Percentiles rank a stretch among this genome's conserved stretches.
phyloP scores from a whole-genome alignment of 1,140 invertebrate genomes.

The Caenorhabditis briggsae region DNA sequence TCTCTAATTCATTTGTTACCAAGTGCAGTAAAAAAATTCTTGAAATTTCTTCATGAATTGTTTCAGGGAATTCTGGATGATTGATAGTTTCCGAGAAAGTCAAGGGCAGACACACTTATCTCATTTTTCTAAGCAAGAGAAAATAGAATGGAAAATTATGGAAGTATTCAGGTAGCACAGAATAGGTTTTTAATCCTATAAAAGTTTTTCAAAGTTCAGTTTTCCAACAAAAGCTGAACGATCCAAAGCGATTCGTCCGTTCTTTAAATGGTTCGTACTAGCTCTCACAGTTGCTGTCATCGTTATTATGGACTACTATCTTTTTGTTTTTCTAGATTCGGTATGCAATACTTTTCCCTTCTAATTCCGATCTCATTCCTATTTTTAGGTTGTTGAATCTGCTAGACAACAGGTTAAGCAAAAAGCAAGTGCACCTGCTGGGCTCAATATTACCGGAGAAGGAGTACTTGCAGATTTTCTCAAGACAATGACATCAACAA shows the following conservation, averaged over 20 bases:
- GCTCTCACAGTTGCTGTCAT: constrained; percentile 13
- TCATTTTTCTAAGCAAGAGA: constrained; percentile 46
- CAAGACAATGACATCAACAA: constrained; percentile 29
- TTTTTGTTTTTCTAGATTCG: constrained; percentile 50
- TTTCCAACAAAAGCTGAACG: constrained; percentile 52
- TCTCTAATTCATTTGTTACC: constrained; percentile 50
- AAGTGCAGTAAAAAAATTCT: neutral
- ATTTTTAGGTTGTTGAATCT: constrained; percentile 26
- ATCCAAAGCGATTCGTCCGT: constrained; percentile 28
- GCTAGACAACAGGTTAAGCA: constrained; percentile 31
- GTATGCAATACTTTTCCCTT: constrained; percentile 1
- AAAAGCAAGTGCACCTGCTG: constrained; percentile 19
- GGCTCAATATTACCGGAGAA: constrained; percentile 36
- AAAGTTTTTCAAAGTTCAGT: constrained; percentile 12
- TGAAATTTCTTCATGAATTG: neutral
- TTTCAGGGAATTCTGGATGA: constrained; percentile 48
- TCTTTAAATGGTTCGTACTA: constrained; percentile 50
- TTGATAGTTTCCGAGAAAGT: neutral
- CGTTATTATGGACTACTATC: constrained; percentile 46
- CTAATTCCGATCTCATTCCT: neutral
- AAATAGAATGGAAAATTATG: constrained; percentile 51
- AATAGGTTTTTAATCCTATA: neutral
- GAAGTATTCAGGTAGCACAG: constrained; percentile 42
- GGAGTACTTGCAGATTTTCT: constrained; percentile 47
- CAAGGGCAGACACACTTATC: constrained; percentile 18